phyloP scores from a whole-genome alignment of 2,888 invertebrate genomes.

The Rhagonycha lutea region DNA sequence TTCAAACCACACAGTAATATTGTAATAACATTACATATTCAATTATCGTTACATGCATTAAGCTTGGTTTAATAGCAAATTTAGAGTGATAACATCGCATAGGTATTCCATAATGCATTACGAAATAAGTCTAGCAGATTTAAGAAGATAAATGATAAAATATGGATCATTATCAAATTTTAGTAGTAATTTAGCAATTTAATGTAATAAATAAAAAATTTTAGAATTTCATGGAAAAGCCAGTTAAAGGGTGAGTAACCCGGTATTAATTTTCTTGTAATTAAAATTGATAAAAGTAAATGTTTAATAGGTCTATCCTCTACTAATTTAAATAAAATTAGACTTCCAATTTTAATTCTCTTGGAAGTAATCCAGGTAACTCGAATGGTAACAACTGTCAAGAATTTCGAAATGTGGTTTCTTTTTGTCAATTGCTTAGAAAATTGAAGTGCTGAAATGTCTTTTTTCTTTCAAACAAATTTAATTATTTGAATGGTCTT shows the following conservation, averaged over 20 bases:
- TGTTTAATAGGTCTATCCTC: background rate
- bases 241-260: background rate
- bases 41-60: background rate
- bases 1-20: background rate
- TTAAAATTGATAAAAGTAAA: background rate
- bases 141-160: background rate
- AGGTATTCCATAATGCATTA: background rate
- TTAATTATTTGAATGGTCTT: background rate
- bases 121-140: background rate
- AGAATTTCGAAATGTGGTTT: background rate
- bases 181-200: background rate
- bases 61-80: background rate
- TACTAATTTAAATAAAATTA: background rate
- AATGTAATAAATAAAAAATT: background rate
- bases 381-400: constrained; percentile 1
- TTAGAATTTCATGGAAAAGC: background rate
- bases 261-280: background rate
- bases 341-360: background rate
- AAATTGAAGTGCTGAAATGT: background rate
- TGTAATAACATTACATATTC: background rate
- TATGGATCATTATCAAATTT: background rate
- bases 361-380: background rate
- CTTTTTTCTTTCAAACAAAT: background rate
- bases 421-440: background rate
- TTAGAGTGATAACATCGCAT: background rate